phyloP scores from a whole-genome alignment of 1,140 invertebrate genomes.

The Drosophila nebulosa region DNA sequence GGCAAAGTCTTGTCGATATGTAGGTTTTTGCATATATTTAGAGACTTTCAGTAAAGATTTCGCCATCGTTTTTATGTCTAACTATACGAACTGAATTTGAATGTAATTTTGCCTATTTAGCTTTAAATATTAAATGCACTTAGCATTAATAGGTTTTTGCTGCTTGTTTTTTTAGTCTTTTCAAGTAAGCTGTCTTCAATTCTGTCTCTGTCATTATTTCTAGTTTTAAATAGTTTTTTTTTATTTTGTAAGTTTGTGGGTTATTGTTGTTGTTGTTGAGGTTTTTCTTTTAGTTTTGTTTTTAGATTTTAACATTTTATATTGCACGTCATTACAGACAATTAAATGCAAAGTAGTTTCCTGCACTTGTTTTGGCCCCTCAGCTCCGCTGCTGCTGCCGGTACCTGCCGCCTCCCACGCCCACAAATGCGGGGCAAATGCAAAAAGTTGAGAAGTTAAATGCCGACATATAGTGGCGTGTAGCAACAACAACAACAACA shows the following conservation, averaged over 20 bases:
- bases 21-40: too few relatives aligned
- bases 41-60: too few relatives aligned
- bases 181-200: neutral
- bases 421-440: slow-evolving; percentile 55
- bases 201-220: neutral
- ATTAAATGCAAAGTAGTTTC: slow-evolving; percentile 81
- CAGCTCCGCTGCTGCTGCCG: slow-evolving; percentile 19
- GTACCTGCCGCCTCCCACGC: slow-evolving; percentile 17
- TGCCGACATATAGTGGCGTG: slow-evolving; percentile 72
- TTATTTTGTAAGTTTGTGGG: neutral
- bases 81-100: too few relatives aligned
- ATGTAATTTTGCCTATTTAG: neutral
- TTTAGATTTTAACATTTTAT: slow-evolving; percentile 79
- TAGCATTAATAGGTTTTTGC: neutral
- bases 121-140: neutral
- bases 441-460: slow-evolving; percentile 76
- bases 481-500: slow-evolving; percentile 54
- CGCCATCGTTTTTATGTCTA: too few relatives aligned
- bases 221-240: neutral
- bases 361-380: slow-evolving; percentile 67
- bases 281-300: slow-evolving; percentile 4
- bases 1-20: too few relatives aligned
- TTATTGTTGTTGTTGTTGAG: neutral
- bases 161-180: neutral
- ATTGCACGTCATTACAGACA: slow-evolving; percentile 81